Conservation (phyloP, 2,113 vertebrate species). For the Zosterops hypoxanthus region DNA sequence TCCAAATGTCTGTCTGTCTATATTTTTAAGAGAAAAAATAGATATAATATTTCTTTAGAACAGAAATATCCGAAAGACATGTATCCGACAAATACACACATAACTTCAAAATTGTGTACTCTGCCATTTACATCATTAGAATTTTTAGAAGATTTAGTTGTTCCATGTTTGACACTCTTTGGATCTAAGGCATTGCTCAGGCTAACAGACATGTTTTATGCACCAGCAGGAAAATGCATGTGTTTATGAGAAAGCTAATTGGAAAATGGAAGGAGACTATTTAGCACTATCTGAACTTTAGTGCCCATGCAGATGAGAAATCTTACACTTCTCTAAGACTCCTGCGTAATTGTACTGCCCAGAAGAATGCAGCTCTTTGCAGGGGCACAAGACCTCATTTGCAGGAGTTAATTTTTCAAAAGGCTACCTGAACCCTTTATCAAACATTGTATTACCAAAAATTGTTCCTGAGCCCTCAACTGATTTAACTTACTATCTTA, state of each 20-base stretch:
- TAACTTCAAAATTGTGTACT: background rate
- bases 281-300: background rate
- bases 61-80: background rate
- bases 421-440: background rate
- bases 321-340: background rate
- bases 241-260: background rate
- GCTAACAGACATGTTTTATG: background rate
- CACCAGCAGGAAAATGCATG: background rate
- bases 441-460: background rate
- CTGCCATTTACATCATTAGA: background rate
- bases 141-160: background rate
- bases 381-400: background rate
- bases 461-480: background rate
- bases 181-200: background rate
- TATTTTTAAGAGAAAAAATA: background rate
- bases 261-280: background rate
- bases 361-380: background rate
- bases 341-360: background rate
- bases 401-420: background rate
- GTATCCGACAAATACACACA: background rate
- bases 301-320: background rate
- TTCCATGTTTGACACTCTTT: background rate
- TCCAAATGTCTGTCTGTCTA: background rate
- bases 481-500: background rate
- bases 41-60: background rate